Evolutionary conservation across 2,888 invertebrate genomes (phyloP).

Genomic region (Tipula vernalis): DNA sequence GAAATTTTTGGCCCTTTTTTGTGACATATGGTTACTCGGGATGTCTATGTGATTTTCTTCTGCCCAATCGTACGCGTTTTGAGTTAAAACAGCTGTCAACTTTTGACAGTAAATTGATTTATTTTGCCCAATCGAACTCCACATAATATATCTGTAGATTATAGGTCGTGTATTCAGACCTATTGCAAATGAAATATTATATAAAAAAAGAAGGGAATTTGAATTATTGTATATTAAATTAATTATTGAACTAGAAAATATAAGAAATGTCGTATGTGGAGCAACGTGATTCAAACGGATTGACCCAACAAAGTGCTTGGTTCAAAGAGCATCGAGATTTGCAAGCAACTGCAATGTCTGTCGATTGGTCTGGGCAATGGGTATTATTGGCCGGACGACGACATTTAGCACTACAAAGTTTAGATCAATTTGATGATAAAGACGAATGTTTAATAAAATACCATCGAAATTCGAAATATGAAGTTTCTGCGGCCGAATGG

Average conservation of each 20-base stretch:
- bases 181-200: too few species aligned
- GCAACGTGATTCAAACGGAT: slow-evolving; percentile 18
- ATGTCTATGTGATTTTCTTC: too few species aligned
- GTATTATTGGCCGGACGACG: slow-evolving; percentile 70
- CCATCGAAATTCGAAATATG: slow-evolving; percentile 82
- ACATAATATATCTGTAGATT: too few species aligned
- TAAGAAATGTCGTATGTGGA: neutral
- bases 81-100: too few species aligned
- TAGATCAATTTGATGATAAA: slow-evolving; percentile 54
- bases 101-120: too few species aligned
- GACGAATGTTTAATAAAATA: slow-evolving; percentile 53
- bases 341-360: slow-evolving; percentile 86
- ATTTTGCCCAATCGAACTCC: too few species aligned
- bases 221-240: too few species aligned
- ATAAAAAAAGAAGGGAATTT: too few species aligned
- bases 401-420: slow-evolving; percentile 61
- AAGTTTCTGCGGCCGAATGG: slow-evolving; percentile 87
- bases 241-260: neutral
- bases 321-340: slow-evolving; percentile 66
- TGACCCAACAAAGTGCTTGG: slow-evolving; percentile 29
- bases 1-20: too few species aligned
- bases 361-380: slow-evolving; percentile 74
- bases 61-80: too few species aligned
- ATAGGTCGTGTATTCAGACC: too few species aligned
- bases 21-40: too few species aligned